Evolutionary conservation across 2,888 invertebrate species (phyloP), one percentile per base, ranked within the genome.

Genomic region (Idaea straminata): DNA sequence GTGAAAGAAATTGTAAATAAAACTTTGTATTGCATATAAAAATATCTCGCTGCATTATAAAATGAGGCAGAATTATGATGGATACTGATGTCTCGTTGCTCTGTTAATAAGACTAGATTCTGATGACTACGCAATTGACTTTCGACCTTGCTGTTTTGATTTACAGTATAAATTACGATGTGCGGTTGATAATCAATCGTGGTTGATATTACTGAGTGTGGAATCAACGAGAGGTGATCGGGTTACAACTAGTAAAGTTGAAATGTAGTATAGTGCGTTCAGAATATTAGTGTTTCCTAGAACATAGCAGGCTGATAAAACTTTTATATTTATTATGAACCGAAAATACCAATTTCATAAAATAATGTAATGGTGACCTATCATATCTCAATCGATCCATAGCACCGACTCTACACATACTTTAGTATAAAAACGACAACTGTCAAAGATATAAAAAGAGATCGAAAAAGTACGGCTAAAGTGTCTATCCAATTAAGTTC

Each of bases 41-140:
- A 88, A 87, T 86, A 86, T 85, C 80, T 84, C 82, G 83, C 81
- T 86, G 85, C 85, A 85, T 89, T 89, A 89, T 87, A 88, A 87
- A 90, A 90, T 89, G 89, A 91, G 87, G 88, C 88, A 85, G 86
- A 91, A 91, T 91, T 91, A 90, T 91, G 92, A 92, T 92, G 89
- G 88, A 91, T 91, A 88, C 85, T 89, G 88, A 91, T 89, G 88
- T 83, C 85, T 84, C 83, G 88, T 87, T 85, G 82, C 85, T 80
- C 83, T 82, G 83, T 88, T 89, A 91, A 89, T 91, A 89, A 91
- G 89, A 86, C 86, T 80, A 83, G 85, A 86, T 83, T 84, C 81
- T 79, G 73, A 77, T 71, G 66, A 61, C 35, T 62, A 47, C 47
- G 34, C 69, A 66, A 67, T 68, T 62, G 59, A 83, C 72, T 80